Conservation (phyloP, 2,113 vertebrate genomes). For the Jacana jacana region DNA sequence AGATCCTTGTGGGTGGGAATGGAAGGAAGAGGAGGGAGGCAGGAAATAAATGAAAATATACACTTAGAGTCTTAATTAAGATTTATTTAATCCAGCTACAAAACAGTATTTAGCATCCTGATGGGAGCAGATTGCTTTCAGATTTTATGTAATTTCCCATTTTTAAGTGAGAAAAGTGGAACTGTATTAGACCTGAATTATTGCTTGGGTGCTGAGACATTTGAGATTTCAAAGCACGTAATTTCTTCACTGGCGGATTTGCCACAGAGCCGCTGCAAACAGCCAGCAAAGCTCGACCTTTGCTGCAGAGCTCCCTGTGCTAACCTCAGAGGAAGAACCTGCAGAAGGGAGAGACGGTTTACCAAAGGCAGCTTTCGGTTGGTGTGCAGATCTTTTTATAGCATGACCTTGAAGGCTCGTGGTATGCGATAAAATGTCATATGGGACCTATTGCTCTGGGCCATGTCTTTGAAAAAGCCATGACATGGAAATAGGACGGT, state of each 20-base stretch:
- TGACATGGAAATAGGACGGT: neutral
- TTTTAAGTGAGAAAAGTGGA: slow-evolving; percentile 35
- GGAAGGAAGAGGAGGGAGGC: neutral
- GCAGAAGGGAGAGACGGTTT: neutral
- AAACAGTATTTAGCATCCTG: slow-evolving; percentile 56
- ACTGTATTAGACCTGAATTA: slow-evolving; percentile 15
- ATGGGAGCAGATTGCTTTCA: slow-evolving; percentile 56
- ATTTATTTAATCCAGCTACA: slow-evolving; percentile 48
- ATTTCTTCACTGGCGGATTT: neutral
- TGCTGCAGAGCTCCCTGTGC: neutral
- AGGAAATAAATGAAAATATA: slow-evolving; percentile 41
- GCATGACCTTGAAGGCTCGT: neutral
- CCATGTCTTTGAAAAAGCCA: neutral
- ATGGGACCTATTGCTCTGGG: neutral
- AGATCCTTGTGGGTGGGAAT: neutral
- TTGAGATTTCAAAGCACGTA: neutral
- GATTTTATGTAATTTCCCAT: slow-evolving; percentile 21
- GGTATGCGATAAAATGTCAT: neutral
- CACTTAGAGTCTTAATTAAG: neutral
- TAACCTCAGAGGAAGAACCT: neutral
- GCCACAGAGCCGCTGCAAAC: neutral
- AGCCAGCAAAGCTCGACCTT: neutral
- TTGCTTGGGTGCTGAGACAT: neutral
- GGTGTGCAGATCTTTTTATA: neutral
- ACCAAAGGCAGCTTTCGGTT: neutral